phyloP scores from a whole-genome alignment of 2,113 vertebrate genomes.

The Nibea albiflora region DNA sequence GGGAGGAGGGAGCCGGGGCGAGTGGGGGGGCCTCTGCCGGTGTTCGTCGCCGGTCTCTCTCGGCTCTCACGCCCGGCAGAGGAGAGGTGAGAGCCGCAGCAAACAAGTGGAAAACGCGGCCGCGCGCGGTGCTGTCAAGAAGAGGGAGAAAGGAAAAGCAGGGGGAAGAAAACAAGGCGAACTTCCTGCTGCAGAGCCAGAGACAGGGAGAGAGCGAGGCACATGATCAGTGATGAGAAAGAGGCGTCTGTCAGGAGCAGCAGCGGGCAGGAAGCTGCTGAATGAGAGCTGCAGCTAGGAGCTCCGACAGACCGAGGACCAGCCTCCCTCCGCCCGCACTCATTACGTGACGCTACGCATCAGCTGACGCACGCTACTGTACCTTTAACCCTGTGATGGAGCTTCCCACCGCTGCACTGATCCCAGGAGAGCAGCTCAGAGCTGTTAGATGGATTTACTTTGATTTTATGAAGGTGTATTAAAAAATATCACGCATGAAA shows the following conservation, averaged over 20 bases:
- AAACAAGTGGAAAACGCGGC: background rate
- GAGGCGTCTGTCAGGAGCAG: constrained; percentile 35
- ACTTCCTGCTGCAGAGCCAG: constrained; percentile 68
- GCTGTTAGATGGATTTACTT: background rate
- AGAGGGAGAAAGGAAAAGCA: constrained; percentile 1
- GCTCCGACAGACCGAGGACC: constrained; percentile 41
- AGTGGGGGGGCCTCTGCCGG: background rate
- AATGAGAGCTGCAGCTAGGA: constrained; percentile 4
- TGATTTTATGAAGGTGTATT: background rate
- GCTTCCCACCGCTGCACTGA: constrained; percentile 59
- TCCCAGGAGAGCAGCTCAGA: constrained; percentile 30
- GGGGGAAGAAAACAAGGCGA: constrained; percentile 1
- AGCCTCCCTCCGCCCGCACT: constrained; percentile 1
- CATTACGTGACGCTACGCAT: constrained; percentile 53
- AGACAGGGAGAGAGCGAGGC: constrained; percentile 47
- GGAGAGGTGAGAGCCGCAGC: constrained; percentile 8
- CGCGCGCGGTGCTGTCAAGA: constrained; percentile 37
- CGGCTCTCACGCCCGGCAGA: constrained; percentile 17
- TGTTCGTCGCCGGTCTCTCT: constrained; percentile 3
- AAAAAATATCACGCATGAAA: background rate
- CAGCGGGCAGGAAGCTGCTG: constrained; percentile 57
- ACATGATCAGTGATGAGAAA: constrained; percentile 71
- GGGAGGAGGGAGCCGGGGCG: background rate
- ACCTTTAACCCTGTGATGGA: constrained; percentile 78
- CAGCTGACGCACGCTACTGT: constrained; percentile 77